These are phyloP conservation scores for Xestia sexstrigata DNA, from an alignment of 2,888 invertebrate species.

Conservation along the genomic window DNA sequence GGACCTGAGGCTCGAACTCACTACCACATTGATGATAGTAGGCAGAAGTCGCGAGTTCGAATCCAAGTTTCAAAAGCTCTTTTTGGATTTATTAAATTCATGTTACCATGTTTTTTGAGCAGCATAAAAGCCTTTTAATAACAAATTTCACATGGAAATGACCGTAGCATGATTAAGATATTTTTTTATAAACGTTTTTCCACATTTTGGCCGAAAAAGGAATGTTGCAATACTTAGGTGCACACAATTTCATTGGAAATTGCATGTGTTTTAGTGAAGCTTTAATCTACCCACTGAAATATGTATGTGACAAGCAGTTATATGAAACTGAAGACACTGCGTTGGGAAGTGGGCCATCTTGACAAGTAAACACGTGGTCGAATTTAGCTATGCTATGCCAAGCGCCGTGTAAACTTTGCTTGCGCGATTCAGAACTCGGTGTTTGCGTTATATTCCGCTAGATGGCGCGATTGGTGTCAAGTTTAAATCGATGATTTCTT, in stretches of 20 bases:
- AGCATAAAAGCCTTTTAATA: not conserved
- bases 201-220: conserved; percentile 27
- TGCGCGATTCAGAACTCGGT: conserved; percentile 24
- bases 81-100: conserved; percentile 31
- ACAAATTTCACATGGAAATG: not conserved
- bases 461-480: conserved; percentile 51
- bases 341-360: conserved; percentile 78
- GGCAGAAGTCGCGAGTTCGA: conserved; percentile 24
- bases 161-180: accelerated
- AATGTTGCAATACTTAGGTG: conserved; percentile 82
- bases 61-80: conserved; percentile 24
- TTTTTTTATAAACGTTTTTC: not conserved
- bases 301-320: conserved; percentile 71
- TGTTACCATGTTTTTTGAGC: not conserved
- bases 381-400: conserved; percentile 40
- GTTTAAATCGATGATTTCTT: conserved; percentile 12
- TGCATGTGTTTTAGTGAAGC: conserved; percentile 85
- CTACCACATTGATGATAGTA: not conserved
- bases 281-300: conserved; percentile 76
- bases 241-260: conserved; percentile 80
- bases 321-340: conserved; percentile 75
- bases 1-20: conserved; percentile 43
- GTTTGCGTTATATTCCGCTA: conserved; percentile 6
- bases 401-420: conserved; percentile 20
- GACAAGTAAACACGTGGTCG: accelerated